phyloP scores from a whole-genome alignment of 2,113 vertebrate genomes.

The Calcarius ornatus region DNA sequence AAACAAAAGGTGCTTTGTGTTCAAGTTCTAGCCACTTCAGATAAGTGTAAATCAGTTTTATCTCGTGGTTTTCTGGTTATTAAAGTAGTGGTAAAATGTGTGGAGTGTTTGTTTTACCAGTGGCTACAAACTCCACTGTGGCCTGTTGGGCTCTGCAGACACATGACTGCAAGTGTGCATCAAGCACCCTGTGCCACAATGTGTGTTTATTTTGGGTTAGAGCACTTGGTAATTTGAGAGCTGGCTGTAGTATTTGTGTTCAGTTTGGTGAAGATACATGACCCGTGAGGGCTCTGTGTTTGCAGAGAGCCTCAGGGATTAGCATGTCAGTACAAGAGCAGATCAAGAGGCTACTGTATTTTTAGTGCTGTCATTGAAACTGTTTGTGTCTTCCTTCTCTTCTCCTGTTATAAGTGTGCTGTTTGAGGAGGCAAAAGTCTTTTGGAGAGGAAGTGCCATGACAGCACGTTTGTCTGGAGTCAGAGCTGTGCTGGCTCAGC shows the following conservation, averaged over 20 bases:
- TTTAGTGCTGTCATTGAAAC: background rate
- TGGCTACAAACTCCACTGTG: background rate
- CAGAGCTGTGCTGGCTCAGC: conserved; percentile 14
- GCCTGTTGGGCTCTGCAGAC: background rate
- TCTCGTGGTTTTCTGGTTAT: conserved; percentile 19
- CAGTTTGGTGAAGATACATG: background rate
- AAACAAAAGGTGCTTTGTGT: background rate
- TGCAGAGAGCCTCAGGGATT: background rate
- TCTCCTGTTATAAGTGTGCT: background rate
- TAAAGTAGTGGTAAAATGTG: background rate
- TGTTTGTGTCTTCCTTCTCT: background rate
- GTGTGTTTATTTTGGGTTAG: conserved; percentile 18
- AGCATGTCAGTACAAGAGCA: background rate
- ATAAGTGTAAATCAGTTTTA: background rate
- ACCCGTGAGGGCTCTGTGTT: background rate
- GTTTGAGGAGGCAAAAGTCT: background rate
- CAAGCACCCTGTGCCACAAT: background rate
- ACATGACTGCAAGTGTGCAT: background rate
- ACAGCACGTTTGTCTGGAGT: background rate
- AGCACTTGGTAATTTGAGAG: background rate
- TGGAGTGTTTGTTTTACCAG: background rate
- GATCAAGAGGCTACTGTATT: background rate
- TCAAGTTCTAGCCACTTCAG: background rate
- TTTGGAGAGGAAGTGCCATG: background rate
- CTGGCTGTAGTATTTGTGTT: background rate